Percentiles rank a stretch among this genome's conserved stretches.
These are phyloP conservation scores for Neogale vison DNA, from an alignment of 2,113 vertebrate genomes.

Conservation along the genomic window DNA sequence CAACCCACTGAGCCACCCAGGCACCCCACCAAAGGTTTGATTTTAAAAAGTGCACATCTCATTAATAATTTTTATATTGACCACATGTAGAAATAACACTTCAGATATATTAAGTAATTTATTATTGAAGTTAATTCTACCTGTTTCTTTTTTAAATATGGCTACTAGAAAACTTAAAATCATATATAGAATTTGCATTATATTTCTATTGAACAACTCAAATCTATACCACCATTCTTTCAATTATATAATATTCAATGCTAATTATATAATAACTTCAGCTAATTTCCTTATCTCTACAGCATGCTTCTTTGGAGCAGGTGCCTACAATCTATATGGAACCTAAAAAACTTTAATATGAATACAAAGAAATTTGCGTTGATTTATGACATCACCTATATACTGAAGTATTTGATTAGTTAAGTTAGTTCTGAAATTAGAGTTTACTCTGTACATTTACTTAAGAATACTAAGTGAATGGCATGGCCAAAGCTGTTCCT, in stretches of 20 bases:
- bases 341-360: not conserved
- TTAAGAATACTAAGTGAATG: not conserved
- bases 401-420: not conserved
- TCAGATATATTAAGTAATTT: not conserved
- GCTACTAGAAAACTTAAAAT: not conserved
- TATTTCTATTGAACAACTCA: not conserved
- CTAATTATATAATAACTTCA: not conserved
- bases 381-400: not conserved
- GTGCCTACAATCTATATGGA: not conserved
- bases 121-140: not conserved
- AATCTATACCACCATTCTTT: not conserved
- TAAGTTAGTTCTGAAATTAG: not conserved
- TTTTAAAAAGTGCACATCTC: not conserved
- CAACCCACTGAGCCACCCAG: too few species aligned
- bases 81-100: not conserved
- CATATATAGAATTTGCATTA: not conserved
- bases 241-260: not conserved
- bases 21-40: not conserved
- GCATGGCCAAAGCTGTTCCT: not conserved
- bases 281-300: not conserved
- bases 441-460: not conserved
- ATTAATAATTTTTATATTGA: not conserved
- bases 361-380: constrained; percentile 21
- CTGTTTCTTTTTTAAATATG: not conserved
- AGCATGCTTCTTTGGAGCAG: not conserved